Percentiles rank a stretch among this genome's conserved stretches.
phyloP scores from a whole-genome alignment of 2,888 invertebrate genomes.

The Elysia crispata region DNA sequence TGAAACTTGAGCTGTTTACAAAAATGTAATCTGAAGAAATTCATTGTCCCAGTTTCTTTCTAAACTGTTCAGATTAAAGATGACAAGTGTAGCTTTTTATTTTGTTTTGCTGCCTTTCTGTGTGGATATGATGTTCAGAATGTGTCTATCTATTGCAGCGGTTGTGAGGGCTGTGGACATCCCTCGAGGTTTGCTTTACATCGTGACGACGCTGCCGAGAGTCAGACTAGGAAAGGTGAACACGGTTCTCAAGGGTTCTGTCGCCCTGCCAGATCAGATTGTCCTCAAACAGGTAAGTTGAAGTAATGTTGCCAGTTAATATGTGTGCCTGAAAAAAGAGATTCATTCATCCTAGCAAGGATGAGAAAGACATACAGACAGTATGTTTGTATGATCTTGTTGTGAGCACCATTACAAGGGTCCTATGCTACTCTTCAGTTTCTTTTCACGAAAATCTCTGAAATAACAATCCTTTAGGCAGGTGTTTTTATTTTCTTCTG shows the following conservation, averaged over 20 bases:
- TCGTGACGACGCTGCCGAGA: conserved; percentile 65
- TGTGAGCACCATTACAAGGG: too few species aligned
- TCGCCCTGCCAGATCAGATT: conserved; percentile 65
- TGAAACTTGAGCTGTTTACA: too few species aligned
- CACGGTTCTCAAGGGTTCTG: conserved; percentile 66
- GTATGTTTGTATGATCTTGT: too few species aligned
- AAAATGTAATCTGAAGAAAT: not conserved
- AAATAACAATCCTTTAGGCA: too few species aligned
- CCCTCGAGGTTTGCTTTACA: conserved; percentile 59
- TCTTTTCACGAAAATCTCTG: too few species aligned
- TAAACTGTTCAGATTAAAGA: too few species aligned
- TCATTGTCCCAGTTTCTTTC: not conserved
- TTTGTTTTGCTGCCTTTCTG: not conserved
- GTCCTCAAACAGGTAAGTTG: conserved; percentile 63
- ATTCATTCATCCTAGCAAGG: too few species aligned
- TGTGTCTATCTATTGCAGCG: conserved; percentile 55
- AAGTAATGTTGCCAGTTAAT: too few species aligned
- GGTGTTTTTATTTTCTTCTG: too few species aligned
- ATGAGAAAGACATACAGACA: too few species aligned
- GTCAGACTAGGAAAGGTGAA: conserved; percentile 63
- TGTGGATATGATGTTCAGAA: not conserved
- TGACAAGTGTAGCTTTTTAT: not conserved
- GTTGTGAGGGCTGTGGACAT: conserved; percentile 69
- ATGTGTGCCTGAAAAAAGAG: too few species aligned
- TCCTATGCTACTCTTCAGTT: too few species aligned